Base-by-base conservation (phyloP, 2,888 invertebrate genomes). In the Tenthredo mesomela region DNA sequence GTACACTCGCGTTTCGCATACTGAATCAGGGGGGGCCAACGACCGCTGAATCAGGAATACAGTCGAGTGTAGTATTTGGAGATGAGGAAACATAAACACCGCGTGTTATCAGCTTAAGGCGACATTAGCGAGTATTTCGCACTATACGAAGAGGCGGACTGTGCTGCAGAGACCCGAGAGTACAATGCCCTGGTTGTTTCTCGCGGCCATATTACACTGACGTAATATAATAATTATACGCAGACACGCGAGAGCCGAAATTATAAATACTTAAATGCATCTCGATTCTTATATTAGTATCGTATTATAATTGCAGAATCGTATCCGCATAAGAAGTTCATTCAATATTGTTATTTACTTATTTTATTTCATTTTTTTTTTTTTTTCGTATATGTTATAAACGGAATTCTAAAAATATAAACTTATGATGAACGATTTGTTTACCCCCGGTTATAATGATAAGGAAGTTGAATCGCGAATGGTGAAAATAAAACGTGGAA, bases 121-220 rank as follows among this genome's bases (percentile, higher is more conserved):
- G 75, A 84, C 84, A 67, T 71, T 61, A 61, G 84, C 80, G 67
- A 43, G 78, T 67, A 54, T 82, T 77, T 84, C 80, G 78, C 80
- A 40, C 50, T n/a, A 43, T 65, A 65, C 15, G 78, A 43, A 15
- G 40, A 21, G 43, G 18, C 50, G 54, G 25, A n/a, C n/a, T n/a
- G n/a, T n/a, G n/a, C 77, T 1, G 29, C 61, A 47, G 47, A n/a
- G 2, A 0, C 43, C n/a, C 67, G 47, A 29, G 82, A 82, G 82
- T 82, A 82, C 82, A 82, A 82, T 82, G 84, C 37, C 77, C 84
- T 18, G 84, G 73, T 75, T 71, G 58, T 65, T 47, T 43, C 67
- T 33, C 12, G 73, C 84, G 50, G 73, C 73, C 75, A 84, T 84
- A 29, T 80, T 84, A 25, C 15, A 37, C 18, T 78, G 67, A 78